Percentiles rank a stretch among this genome's conserved stretches.
Conservation (phyloP, 23 tunicate species). For the Styela plicata region DNA sequence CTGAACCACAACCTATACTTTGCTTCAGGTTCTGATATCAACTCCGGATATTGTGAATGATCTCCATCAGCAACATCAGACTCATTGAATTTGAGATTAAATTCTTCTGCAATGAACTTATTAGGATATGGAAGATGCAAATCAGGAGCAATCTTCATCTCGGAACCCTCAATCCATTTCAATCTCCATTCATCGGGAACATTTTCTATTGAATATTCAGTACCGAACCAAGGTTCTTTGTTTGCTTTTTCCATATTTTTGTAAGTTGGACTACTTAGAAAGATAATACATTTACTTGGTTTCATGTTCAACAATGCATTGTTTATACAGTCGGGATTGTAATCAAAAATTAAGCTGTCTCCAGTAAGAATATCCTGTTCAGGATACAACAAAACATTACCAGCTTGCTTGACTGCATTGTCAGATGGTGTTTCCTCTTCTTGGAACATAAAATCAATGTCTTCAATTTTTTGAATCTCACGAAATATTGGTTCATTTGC, state of each 20-base stretch:
- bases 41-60: slow-evolving; percentile 10
- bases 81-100: slow-evolving; percentile 20
- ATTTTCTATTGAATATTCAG: slow-evolving; percentile 11
- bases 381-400: slow-evolving; percentile 39
- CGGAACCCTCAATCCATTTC: slow-evolving; percentile 21
- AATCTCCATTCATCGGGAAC: slow-evolving; percentile 5
- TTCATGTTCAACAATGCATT: slow-evolving; percentile 34
- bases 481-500: slow-evolving; percentile 29
- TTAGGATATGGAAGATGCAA: slow-evolving; percentile 50
- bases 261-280: slow-evolving; percentile 16
- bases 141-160: slow-evolving; percentile 1
- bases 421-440: slow-evolving; percentile 51
- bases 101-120: slow-evolving; percentile 52
- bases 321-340: slow-evolving; percentile 43
- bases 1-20: slow-evolving; percentile 44
- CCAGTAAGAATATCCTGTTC: slow-evolving; percentile 65
- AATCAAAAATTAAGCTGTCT: slow-evolving; percentile 44
- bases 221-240: slow-evolving; percentile 69
- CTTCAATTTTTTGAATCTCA: slow-evolving; percentile 77
- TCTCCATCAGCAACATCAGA: slow-evolving; percentile 1
- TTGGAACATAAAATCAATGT: slow-evolving; percentile 46
- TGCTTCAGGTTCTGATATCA: slow-evolving; percentile 8
- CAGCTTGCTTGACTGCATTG: slow-evolving; percentile 37
- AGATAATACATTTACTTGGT: slow-evolving; percentile 35
- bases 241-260: slow-evolving; percentile 7